Evolutionary conservation across 2,888 invertebrate species (phyloP).

Genomic region (Apantesis nais): DNA sequence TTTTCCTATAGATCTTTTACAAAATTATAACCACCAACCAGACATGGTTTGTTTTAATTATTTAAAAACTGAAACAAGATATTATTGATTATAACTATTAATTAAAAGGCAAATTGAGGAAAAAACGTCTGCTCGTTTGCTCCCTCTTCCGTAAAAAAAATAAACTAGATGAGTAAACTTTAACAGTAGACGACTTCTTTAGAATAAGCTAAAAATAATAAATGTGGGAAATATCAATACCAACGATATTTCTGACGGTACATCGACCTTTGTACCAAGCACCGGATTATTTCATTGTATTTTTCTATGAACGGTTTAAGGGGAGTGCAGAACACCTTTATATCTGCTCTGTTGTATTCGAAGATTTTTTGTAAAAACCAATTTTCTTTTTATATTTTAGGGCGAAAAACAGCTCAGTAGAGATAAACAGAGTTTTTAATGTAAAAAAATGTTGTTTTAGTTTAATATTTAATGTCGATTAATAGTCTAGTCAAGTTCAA

Average conservation of each 20-base stretch:
- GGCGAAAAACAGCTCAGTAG: neutral
- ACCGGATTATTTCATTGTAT: constrained; percentile 81
- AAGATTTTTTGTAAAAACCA: constrained; percentile 27
- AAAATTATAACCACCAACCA: neutral
- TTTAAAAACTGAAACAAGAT: neutral
- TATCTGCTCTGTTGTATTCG: constrained; percentile 23
- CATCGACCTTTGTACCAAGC: constrained; percentile 65
- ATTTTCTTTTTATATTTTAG: constrained; percentile 12
- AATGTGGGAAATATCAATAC: neutral
- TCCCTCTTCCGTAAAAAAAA: no score
- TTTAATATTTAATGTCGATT: neutral
- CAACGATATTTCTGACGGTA: constrained; percentile 46
- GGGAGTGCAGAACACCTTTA: constrained; percentile 55
- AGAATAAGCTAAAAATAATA: neutral
- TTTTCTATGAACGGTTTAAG: constrained; percentile 69
- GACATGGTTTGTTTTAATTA: neutral
- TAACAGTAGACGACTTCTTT: neutral
- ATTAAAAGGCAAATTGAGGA: no score
- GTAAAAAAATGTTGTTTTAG: neutral
- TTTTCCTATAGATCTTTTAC: no score
- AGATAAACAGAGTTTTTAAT: constrained; percentile 9
- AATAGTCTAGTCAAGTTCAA: no score
- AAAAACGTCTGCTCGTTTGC: no score
- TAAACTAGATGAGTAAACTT: neutral
- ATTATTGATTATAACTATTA: neutral